A percentile compares a stretch with the other conserved stretches of the same genome.
These are phyloP conservation scores for Syngnathus typhle DNA, from an alignment of 2,113 vertebrate genomes.

Conservation along the genomic window DNA sequence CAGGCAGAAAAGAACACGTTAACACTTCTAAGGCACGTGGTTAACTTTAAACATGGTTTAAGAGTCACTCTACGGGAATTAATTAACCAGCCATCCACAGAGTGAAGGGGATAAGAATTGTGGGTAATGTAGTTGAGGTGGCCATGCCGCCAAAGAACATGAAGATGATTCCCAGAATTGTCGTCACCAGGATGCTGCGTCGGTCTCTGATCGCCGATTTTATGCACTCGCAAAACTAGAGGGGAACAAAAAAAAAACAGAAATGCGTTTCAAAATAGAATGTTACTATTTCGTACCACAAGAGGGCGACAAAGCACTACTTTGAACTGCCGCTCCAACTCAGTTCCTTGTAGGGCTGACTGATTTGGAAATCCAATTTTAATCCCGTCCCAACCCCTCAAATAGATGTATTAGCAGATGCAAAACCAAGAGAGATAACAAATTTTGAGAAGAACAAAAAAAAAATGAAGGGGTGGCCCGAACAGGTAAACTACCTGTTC, in stretches of 20 bases:
- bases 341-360: neutral
- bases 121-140: slow-evolving; percentile 79
- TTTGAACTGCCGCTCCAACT: neutral
- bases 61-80: neutral
- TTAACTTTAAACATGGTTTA: neutral
- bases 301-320: neutral
- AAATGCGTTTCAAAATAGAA: neutral
- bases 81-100: slow-evolving; percentile 88
- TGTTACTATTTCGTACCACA: neutral
- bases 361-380: too few relatives aligned
- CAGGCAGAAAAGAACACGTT: neutral
- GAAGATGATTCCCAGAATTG: slow-evolving; percentile 75
- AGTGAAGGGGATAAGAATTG: slow-evolving; percentile 80
- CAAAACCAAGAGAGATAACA: too few relatives aligned
- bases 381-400: too few relatives aligned
- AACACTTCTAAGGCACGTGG: neutral
- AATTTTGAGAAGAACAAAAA: too few relatives aligned
- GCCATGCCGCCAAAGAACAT: slow-evolving; percentile 78
- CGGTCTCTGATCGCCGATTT: slow-evolving; percentile 89
- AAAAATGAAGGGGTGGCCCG: too few relatives aligned
- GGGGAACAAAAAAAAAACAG: slow-evolving; percentile 2
- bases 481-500: slow-evolving; percentile 68
- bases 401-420: too few relatives aligned
- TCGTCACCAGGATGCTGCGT: slow-evolving; percentile 77
- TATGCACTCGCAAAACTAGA: slow-evolving; percentile 82